Conservation (phyloP, 2,113 vertebrate genomes). For the Tyrannus savana region DNA sequence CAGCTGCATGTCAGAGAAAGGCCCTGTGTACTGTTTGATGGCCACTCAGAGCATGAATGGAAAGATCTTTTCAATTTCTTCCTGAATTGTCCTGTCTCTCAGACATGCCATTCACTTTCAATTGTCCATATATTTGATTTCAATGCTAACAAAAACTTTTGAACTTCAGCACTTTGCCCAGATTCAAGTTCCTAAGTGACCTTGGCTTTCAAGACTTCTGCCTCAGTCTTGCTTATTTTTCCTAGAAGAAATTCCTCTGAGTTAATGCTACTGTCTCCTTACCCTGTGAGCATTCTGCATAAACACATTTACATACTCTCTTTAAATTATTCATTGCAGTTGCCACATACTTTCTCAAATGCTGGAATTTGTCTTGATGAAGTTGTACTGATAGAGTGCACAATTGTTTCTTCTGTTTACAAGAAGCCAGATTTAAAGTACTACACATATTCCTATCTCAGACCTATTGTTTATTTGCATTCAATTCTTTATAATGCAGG, state of each 20-base stretch:
- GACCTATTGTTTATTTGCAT: background rate
- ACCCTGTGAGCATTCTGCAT: background rate
- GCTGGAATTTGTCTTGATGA: background rate
- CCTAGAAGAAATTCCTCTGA: background rate
- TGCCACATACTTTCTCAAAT: background rate
- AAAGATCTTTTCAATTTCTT: background rate
- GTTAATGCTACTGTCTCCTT: background rate
- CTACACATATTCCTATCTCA: background rate
- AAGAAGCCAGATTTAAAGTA: background rate
- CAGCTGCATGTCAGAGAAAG: background rate
- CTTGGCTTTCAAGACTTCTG: background rate
- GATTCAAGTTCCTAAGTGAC: background rate
- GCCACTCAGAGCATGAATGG: background rate
- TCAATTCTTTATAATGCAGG: background rate
- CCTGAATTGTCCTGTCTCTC: background rate
- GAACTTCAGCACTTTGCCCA: background rate
- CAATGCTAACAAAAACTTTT: background rate
- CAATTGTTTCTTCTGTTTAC: background rate
- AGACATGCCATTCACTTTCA: accelerated
- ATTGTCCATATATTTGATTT: background rate
- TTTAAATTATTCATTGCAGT: background rate
- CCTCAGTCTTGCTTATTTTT: background rate
- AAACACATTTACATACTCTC: background rate
- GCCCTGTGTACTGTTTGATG: background rate
- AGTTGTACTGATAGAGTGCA: background rate